These are phyloP conservation scores for Otolemur crassicaudatus DNA, from an alignment of 2,797 vertebrate species.

Conservation along the genomic window DNA sequence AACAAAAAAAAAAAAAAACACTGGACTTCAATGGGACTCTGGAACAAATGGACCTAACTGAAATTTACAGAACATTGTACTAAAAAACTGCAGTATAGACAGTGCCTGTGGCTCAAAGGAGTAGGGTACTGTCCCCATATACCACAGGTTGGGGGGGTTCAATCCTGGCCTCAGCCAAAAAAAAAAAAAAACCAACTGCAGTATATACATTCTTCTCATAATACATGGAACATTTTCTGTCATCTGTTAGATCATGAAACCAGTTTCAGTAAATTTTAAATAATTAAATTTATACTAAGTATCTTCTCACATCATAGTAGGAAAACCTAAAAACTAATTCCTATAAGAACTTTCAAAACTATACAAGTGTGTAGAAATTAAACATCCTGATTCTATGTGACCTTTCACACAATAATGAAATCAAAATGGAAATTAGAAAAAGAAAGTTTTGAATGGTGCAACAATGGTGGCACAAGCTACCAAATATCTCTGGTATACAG, in stretches of 20 bases:
- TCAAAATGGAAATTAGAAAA: background rate
- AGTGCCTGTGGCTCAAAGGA: too few relatives aligned
- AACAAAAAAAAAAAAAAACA: background rate
- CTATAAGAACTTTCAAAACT: background rate
- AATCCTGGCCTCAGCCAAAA: too few relatives aligned
- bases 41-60: background rate
- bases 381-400: background rate
- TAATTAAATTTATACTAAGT: background rate
- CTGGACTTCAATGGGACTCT: background rate
- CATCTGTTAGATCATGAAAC: background rate
- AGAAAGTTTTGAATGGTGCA: background rate
- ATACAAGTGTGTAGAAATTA: background rate
- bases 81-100: background rate
- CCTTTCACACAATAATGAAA: background rate
- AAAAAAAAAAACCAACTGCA: background rate
- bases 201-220: background rate
- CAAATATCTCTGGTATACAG: background rate
- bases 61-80: background rate
- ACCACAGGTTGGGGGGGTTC: too few relatives aligned
- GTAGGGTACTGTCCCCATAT: too few relatives aligned
- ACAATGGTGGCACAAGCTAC: background rate
- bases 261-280: background rate
- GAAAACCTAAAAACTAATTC: background rate
- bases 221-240: background rate
- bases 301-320: background rate